Conservation (phyloP, 2,888 invertebrate species). For the Amphipyra tragopoginis region DNA sequence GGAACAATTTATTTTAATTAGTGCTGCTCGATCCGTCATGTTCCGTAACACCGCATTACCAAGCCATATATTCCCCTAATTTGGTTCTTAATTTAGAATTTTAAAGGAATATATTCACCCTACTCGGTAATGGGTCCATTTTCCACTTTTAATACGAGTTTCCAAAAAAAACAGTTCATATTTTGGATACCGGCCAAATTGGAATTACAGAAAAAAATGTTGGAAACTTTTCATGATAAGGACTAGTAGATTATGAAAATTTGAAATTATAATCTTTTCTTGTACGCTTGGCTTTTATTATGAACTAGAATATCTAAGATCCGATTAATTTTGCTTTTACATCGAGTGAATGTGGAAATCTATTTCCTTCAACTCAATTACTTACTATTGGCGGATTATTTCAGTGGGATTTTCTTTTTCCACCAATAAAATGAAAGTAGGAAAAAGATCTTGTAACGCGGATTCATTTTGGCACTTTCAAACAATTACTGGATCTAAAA, state of each 20-base stretch:
- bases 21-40: slow-evolving; percentile 46
- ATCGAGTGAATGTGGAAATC: slow-evolving; percentile 18
- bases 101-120: slow-evolving; percentile 26
- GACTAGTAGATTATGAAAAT: slow-evolving; percentile 43
- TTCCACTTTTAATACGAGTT: slow-evolving; percentile 46
- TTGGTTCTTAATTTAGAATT: slow-evolving; percentile 26
- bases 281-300: slow-evolving; percentile 21
- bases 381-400: slow-evolving; percentile 13
- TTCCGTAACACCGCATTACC: slow-evolving; percentile 11
- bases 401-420: not conserved
- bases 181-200: slow-evolving; percentile 59
- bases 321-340: slow-evolving; percentile 18
- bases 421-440: not conserved
- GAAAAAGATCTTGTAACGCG: not conserved
- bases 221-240: slow-evolving; percentile 51
- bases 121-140: slow-evolving; percentile 39
- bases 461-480: slow-evolving; percentile 5
- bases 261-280: slow-evolving; percentile 35
- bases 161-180: slow-evolving; percentile 43
- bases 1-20: slow-evolving; percentile 57
- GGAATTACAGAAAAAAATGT: slow-evolving; percentile 57
- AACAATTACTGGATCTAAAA: slow-evolving; percentile 21
- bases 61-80: slow-evolving; percentile 10
- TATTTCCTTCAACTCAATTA: slow-evolving; percentile 25
- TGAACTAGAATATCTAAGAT: slow-evolving; percentile 15